Evolutionary conservation across 2,113 vertebrate genomes (phyloP).

Genomic region (Genyomyrus donnyi): DNA sequence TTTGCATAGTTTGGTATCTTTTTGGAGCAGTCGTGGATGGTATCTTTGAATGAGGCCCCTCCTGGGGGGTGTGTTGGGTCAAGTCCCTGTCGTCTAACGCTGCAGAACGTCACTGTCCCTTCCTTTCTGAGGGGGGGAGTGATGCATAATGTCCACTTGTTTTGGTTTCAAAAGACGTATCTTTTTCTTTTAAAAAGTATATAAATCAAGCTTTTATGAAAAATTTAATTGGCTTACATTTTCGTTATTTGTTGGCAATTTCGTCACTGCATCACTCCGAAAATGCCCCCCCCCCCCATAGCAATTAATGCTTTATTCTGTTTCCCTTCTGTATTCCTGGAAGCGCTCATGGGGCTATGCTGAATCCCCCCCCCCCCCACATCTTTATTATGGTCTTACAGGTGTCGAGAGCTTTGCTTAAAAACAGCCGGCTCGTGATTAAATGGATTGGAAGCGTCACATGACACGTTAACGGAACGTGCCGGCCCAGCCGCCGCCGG

Average conservation of each 20-base stretch:
- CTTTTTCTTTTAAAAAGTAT: neutral
- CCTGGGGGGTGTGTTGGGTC: neutral
- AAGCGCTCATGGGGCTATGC: neutral
- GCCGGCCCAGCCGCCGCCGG: neutral
- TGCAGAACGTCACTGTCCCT: neutral
- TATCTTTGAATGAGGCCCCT: neutral
- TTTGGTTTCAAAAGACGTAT: neutral
- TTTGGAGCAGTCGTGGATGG: neutral
- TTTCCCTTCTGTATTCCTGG: neutral
- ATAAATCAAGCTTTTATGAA: neutral
- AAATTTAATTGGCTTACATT: neutral
- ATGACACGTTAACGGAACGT: neutral
- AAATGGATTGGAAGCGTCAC: conserved; percentile 9
- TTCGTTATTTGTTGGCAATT: neutral
- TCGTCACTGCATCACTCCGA: neutral
- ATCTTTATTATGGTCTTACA: neutral
- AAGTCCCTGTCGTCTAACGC: neutral
- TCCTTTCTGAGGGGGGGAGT: neutral
- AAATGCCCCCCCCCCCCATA: neutral
- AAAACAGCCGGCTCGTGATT: neutral
- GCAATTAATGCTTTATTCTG: neutral
- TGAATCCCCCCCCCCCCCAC: neutral
- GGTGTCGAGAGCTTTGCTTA: neutral
- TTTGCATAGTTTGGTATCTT: neutral
- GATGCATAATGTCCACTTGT: neutral